Evolutionary conservation across 1,140 invertebrate genomes (phyloP).

Genomic region (Dendroctonus ponderosae): DNA sequence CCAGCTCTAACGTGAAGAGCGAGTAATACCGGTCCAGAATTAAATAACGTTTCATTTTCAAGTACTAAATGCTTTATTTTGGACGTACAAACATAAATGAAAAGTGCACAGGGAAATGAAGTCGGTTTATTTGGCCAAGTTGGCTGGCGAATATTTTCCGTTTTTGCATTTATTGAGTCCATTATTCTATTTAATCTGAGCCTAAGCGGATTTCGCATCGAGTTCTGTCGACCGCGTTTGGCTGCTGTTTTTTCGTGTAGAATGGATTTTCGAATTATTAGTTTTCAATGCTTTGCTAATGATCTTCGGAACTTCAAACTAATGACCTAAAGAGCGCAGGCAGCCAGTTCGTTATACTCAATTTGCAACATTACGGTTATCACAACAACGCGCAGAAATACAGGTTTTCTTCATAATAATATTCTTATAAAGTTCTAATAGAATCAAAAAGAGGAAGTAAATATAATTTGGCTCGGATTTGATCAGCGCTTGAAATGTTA

Average conservation of each 20-base stretch:
- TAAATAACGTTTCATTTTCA: constrained; percentile 32
- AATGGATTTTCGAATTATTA: no score
- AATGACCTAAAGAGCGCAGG: no score
- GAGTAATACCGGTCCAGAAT: constrained; percentile 23
- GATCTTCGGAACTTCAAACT: neutral
- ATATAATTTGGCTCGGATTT: no score
- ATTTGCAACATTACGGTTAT: no score
- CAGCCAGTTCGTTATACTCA: no score
- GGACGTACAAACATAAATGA: constrained; percentile 29
- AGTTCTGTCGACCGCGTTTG: constrained; percentile 17
- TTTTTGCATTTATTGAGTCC: constrained; percentile 39
- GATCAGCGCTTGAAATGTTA: neutral
- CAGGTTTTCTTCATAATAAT: no score
- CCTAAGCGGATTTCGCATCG: constrained; percentile 40
- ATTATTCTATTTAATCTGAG: constrained; percentile 44
- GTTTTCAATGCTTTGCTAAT: no score
- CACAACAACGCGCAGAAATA: no score
- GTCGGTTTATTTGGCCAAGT: constrained; percentile 34
- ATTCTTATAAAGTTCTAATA: no score
- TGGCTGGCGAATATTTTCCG: constrained; percentile 38
- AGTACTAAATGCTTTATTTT: constrained; percentile 25
- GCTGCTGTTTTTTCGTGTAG: constrained; percentile 1
- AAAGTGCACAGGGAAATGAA: constrained; percentile 31
- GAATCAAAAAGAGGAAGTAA: no score
- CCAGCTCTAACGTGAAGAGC: constrained; percentile 22